Base-by-base conservation (phyloP, 2,888 invertebrate species). In the Helobdella robusta region DNA sequence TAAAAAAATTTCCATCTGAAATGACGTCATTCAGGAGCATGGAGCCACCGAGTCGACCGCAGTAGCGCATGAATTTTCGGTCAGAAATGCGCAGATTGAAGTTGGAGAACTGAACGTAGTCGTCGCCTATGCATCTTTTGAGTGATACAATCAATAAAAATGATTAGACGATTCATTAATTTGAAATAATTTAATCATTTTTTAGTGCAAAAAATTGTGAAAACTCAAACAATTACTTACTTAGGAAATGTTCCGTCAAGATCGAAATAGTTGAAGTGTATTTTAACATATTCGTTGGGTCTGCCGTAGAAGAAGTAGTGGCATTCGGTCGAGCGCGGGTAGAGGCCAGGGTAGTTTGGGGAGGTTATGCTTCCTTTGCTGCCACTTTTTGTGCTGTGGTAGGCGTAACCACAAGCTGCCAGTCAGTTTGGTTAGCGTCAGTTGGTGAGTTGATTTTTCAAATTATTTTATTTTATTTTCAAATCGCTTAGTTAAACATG, bases 41-140 rank as follows among this genome's bases (percentile, higher is more conserved):
- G 36, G 40, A 46, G 18, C 74, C 87, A 86, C 28, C 69, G 67
- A 23, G 64, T 52, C 34, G 66, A 68, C 59, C 68, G 78, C 95
- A 97, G 78, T 89, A 87, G 75, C 90, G 85, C 58, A 86, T 85
- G 80, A 88, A 90, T 79, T 91, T 91, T 75, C 89, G 84, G 81
- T 97, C 95, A 72, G 87, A 85, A 69, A 89, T 86, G 84, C 71
- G 67, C 30, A 72, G 72, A 44, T 89, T 86, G 78, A 87, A 91
- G 82, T 95, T 97, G 58, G 93, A 93, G 81, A 97, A 92, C 79
- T 94, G 91, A 63, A 97, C 89, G 80, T 88, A 94, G 81, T 97
- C 97, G 76, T 89, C 88, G 75, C n/a, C n/a, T n/a, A n/a, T n/a
- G n/a, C n/a, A n/a, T n/a, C n/a, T n/a, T n/a, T n/a, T n/a, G n/a